Evolutionary conservation across 1,140 invertebrate genomes (phyloP).

Genomic region (Antheraea pernyi): DNA sequence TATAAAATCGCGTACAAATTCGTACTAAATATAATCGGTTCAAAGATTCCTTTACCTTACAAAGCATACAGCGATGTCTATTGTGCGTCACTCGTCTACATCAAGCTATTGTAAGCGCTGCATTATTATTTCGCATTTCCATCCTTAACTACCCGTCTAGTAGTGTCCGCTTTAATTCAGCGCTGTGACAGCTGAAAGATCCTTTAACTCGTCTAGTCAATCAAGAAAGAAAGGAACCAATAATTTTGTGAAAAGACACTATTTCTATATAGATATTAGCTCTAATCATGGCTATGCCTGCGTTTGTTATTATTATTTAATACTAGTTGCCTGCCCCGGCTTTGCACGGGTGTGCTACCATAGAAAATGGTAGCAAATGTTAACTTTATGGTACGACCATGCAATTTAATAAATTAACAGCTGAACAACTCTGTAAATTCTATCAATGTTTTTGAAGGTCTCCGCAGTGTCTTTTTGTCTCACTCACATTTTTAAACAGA

Average conservation of each 20-base stretch:
- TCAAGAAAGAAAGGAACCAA: constrained; percentile 26
- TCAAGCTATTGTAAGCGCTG: constrained; percentile 47
- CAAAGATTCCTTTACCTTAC: not conserved
- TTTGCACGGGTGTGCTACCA: too few species aligned
- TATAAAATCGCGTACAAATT: not conserved
- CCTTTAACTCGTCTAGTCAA: constrained; percentile 41
- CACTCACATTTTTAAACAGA: too few species aligned
- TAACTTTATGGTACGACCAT: too few species aligned
- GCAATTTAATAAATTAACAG: too few species aligned
- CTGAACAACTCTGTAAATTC: too few species aligned
- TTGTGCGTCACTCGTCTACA: constrained; percentile 50
- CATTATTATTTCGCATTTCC: constrained; percentile 51
- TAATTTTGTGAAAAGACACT: constrained; percentile 6
- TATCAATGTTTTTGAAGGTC: too few species aligned
- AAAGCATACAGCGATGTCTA: constrained; percentile 27
- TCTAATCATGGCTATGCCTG: too few species aligned
- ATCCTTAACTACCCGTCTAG: constrained; percentile 37
- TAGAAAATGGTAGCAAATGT: too few species aligned
- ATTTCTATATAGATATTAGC: not conserved
- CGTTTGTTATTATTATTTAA: too few species aligned
- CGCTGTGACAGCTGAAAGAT: constrained; percentile 38
- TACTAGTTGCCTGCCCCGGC: too few species aligned
- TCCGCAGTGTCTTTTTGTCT: too few species aligned
- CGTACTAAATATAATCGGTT: not conserved
- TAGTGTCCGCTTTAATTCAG: constrained; percentile 41